Conservation (phyloP, 2,888 invertebrate species). For the Blastobasis adustella region DNA sequence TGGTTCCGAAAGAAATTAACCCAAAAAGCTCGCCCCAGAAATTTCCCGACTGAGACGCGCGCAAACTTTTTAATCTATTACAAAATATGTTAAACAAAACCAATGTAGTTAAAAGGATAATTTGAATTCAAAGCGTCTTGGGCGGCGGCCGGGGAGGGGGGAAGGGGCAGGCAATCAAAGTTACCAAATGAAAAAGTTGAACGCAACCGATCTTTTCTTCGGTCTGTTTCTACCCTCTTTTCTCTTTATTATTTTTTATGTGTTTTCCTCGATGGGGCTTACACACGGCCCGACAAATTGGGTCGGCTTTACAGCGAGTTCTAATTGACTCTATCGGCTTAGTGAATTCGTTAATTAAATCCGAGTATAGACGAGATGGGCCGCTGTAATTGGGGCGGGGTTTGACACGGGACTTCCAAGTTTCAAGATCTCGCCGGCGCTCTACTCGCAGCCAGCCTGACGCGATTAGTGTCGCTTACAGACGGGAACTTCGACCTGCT, state of each 20-base stretch:
- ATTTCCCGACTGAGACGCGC: too few species aligned
- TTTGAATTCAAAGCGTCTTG: slow-evolving; percentile 41
- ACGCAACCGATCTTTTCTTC: slow-evolving; percentile 22
- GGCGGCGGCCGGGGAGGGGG: slow-evolving; percentile 11
- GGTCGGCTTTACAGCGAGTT: background rate
- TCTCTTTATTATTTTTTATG: slow-evolving; percentile 44
- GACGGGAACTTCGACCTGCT: too few species aligned
- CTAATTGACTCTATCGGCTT: background rate
- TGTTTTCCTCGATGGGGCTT: slow-evolving; percentile 13
- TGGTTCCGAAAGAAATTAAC: too few species aligned
- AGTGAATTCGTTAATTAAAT: slow-evolving; percentile 2
- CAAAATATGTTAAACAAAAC: slow-evolving; percentile 22
- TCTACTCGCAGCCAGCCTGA: too few species aligned
- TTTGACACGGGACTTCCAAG: too few species aligned
- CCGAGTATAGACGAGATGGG: background rate
- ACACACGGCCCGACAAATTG: background rate
- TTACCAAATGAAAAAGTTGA: slow-evolving; percentile 53
- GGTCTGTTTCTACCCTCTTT: slow-evolving; percentile 26
- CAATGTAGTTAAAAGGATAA: slow-evolving; percentile 20
- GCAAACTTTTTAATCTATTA: slow-evolving; percentile 20
- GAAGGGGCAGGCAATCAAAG: slow-evolving; percentile 43
- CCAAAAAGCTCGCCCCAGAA: too few species aligned
- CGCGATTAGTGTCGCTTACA: too few species aligned
- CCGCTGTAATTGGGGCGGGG: too few species aligned
- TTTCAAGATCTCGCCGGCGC: too few species aligned